Percentiles rank a stretch among this genome's conserved stretches.
phyloP scores from a whole-genome alignment of 1,140 invertebrate genomes.

The Trichonephila clavata region DNA sequence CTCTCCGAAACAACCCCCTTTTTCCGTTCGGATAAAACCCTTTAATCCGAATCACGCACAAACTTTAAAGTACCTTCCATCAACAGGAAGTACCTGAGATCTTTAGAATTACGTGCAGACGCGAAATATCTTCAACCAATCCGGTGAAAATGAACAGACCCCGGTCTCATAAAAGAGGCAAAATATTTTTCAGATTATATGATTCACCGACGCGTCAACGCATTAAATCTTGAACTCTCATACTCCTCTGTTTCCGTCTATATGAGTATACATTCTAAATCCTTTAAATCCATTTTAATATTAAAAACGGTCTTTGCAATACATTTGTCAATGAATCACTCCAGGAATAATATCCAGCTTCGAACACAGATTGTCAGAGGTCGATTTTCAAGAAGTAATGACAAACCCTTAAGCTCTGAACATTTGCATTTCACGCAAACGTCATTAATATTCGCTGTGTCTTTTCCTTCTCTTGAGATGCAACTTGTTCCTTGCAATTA shows the following conservation, averaged over 20 bases:
- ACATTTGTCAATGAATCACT: constrained; percentile 57
- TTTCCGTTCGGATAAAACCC: background rate
- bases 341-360: background rate
- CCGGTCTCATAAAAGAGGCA: background rate
- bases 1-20: background rate
- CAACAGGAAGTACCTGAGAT: background rate
- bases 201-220: constrained; percentile 23
- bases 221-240: background rate
- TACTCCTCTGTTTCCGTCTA: background rate
- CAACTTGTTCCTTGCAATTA: constrained; percentile 26
- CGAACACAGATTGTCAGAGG: background rate
- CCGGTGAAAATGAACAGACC: background rate
- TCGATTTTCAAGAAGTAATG: constrained; percentile 48
- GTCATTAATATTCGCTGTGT: constrained; percentile 38
- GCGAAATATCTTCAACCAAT: background rate
- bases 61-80: background rate
- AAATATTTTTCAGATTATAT: constrained; percentile 48
- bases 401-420: constrained; percentile 1
- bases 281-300: constrained; percentile 29
- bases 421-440: constrained; percentile 45
- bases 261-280: background rate
- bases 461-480: background rate
- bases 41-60: background rate
- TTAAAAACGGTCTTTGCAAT: constrained; percentile 31
- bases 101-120: background rate